Conservation (phyloP, 2,797 vertebrate species). For the Fundulus diaphanus region DNA sequence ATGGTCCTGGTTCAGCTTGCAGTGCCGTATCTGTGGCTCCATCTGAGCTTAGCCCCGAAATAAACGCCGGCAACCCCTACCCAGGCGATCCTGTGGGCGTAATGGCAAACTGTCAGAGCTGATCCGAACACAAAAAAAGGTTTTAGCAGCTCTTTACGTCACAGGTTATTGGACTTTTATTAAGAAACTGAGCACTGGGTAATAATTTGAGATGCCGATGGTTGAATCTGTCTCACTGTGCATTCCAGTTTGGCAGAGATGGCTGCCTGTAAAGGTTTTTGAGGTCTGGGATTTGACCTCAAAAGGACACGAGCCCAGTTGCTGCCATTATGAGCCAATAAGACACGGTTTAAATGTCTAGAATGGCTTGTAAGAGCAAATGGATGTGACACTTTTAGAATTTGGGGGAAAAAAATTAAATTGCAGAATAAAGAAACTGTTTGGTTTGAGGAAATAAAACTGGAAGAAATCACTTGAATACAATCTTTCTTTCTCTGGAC, state of each 20-base stretch:
- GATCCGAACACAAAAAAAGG: constrained; percentile 25
- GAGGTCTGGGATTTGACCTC: constrained; percentile 77
- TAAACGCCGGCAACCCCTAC: constrained; percentile 58
- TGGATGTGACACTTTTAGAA: background rate
- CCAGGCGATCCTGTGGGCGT: constrained; percentile 37
- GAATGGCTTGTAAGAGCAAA: constrained; percentile 29
- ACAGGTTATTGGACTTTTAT: background rate
- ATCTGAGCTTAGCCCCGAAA: constrained; percentile 54
- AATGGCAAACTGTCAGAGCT: constrained; percentile 47
- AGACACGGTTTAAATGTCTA: constrained; percentile 50
- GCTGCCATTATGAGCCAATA: constrained; percentile 71
- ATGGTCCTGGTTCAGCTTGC: constrained; percentile 35
- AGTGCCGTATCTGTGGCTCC: constrained; percentile 50
- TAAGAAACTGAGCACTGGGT: background rate
- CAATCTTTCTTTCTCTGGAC: constrained; percentile 11
- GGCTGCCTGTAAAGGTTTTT: constrained; percentile 67
- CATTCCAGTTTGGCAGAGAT: constrained; percentile 67
- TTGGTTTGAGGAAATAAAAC: constrained; percentile 24
- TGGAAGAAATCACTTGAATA: constrained; percentile 25
- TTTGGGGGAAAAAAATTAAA: background rate
- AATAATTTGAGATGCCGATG: constrained; percentile 21
- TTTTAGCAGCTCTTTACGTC: background rate
- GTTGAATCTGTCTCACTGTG: constrained; percentile 41
- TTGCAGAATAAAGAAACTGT: background rate
- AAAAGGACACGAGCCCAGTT: constrained; percentile 59